These are phyloP conservation scores for Papilio polyxenes DNA, from an alignment of 1,140 invertebrate genomes.

Conservation along the genomic window DNA sequence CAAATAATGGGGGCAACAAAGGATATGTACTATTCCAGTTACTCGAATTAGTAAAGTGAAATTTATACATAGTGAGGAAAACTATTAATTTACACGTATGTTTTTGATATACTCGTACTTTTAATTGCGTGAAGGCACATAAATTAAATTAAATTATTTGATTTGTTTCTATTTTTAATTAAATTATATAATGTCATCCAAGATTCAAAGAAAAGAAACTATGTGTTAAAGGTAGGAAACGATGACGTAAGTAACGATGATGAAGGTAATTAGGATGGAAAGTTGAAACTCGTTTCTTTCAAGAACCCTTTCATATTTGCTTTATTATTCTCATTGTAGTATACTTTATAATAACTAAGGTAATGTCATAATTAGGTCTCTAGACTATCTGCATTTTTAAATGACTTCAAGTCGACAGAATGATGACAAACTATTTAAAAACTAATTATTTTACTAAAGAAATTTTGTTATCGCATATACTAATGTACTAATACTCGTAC, in stretches of 20 bases:
- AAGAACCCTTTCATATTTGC: conserved; percentile 9
- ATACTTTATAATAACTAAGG: not conserved
- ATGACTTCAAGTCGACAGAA: not conserved
- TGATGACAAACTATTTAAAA: not conserved
- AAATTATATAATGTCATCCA: not conserved
- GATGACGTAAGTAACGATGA: not conserved
- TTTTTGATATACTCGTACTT: too few relatives aligned
- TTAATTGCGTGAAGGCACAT: too few relatives aligned
- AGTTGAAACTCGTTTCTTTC: conserved; percentile 4
- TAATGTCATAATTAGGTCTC: not conserved
- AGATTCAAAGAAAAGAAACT: not conserved
- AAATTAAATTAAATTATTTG: too few relatives aligned
- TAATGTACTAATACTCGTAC: not conserved
- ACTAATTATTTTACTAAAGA: not conserved
- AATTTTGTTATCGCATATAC: not conserved
- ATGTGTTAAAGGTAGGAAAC: not conserved
- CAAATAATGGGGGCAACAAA: not conserved
- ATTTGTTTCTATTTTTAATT: not conserved
- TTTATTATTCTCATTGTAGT: conserved; percentile 12
- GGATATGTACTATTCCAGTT: not conserved
- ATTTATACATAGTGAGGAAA: not conserved
- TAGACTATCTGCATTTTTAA: not conserved
- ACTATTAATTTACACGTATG: not conserved
- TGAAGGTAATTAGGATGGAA: conserved; percentile 5
- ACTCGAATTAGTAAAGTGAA: not conserved